Conservation (phyloP, 2,113 vertebrate species). For the Tichodroma muraria region DNA sequence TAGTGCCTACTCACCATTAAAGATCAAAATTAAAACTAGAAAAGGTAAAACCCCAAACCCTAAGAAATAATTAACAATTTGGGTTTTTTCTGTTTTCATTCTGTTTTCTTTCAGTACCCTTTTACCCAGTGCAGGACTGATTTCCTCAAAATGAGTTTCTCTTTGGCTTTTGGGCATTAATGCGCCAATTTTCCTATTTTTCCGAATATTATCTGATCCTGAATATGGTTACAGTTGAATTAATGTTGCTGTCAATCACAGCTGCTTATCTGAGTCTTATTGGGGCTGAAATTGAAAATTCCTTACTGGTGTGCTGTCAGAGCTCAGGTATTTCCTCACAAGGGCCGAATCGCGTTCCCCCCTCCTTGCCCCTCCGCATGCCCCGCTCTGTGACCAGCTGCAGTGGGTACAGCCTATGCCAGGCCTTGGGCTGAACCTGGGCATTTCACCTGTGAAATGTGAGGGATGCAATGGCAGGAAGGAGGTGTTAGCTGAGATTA, state of each 20-base stretch:
- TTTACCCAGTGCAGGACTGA: not conserved
- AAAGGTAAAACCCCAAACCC: not conserved
- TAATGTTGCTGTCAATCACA: conserved; percentile 40
- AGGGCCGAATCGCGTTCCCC: rapidly evolving
- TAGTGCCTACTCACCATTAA: not conserved
- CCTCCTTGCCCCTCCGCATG: not conserved
- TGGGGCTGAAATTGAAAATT: conserved; percentile 28
- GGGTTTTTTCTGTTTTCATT: not conserved
- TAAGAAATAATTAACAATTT: not conserved
- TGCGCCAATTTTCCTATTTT: not conserved
- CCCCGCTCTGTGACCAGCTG: not conserved
- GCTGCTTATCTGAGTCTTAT: conserved; percentile 7
- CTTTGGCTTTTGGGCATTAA: not conserved
- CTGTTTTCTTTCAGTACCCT: not conserved
- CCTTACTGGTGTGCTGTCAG: not conserved
- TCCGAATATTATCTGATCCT: not conserved
- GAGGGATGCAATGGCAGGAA: not conserved
- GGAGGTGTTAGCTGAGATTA: not conserved
- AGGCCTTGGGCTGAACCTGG: not conserved
- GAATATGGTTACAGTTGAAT: not conserved
- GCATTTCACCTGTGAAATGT: not conserved
- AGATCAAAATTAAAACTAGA: not conserved
- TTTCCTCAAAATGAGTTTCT: not conserved
- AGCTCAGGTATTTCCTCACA: not conserved
- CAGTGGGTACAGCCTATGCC: not conserved